These are phyloP conservation scores for Pseudomyrmex concolor DNA, from an alignment of 1,140 invertebrate species.

Conservation along the genomic window DNA sequence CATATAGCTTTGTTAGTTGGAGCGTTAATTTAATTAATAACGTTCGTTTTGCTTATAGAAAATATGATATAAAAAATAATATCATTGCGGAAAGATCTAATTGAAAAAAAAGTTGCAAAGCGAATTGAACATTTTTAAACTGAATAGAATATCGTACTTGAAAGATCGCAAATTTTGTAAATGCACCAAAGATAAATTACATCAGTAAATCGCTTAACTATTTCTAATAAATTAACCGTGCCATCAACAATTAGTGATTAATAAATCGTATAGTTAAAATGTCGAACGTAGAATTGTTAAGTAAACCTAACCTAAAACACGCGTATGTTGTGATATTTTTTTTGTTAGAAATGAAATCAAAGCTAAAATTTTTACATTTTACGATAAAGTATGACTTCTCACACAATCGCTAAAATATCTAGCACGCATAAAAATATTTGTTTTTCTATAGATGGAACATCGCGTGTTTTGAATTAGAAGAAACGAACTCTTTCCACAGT, in stretches of 20 bases:
- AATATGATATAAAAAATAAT: conserved; percentile 1
- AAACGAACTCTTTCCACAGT: neutral
- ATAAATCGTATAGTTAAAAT: neutral
- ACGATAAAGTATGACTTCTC: neutral
- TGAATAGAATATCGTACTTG: neutral
- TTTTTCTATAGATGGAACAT: neutral
- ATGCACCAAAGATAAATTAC: neutral
- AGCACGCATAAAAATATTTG: neutral
- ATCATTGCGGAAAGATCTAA: too few relatives aligned
- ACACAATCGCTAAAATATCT: neutral
- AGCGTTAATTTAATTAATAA: conserved; percentile 16
- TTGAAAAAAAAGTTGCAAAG: neutral
- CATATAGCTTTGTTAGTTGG: neutral
- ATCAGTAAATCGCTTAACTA: conserved; percentile 1
- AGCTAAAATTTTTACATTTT: neutral
- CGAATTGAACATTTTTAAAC: neutral
- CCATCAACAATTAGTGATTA: neutral
- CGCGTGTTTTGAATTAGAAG: neutral
- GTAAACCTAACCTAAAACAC: neutral
- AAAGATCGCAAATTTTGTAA: neutral
- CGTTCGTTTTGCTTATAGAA: neutral
- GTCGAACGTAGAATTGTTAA: neutral
- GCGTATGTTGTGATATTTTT: neutral
- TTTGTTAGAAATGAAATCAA: neutral
- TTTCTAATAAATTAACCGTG: neutral